Percentiles rank a stretch among this genome's conserved stretches.
Conservation (phyloP, 1,140 invertebrate species). For the Drosophila sproati region DNA sequence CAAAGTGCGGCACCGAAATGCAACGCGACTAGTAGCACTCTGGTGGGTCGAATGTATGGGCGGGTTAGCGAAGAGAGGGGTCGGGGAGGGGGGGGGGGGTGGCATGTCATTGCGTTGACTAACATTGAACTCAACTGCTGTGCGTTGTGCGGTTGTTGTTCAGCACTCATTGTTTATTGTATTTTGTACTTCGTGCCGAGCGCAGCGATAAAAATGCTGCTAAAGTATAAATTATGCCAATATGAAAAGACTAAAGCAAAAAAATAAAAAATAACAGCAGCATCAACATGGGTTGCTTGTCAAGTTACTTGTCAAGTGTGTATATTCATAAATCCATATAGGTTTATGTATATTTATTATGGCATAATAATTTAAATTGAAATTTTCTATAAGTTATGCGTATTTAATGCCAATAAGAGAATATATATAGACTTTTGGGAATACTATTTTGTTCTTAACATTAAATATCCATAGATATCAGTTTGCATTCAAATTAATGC, state of each 20-base stretch:
- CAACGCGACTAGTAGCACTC: slow-evolving; percentile 24
- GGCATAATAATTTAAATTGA: too few species aligned
- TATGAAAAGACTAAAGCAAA: slow-evolving; percentile 61
- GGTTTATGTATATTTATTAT: too few species aligned
- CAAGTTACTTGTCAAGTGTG: not conserved
- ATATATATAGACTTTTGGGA: too few species aligned
- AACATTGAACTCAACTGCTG: slow-evolving; percentile 68
- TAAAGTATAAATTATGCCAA: slow-evolving; percentile 81
- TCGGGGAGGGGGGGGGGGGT: not conserved
- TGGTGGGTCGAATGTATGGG: not conserved
- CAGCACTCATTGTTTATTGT: slow-evolving; percentile 70
- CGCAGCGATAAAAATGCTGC: slow-evolving; percentile 81
- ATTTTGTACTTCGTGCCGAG: slow-evolving; percentile 70
- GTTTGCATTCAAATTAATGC: too few species aligned
- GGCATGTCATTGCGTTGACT: slow-evolving; percentile 38
- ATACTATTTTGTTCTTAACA: too few species aligned
- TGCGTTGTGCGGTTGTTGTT: slow-evolving; percentile 43
- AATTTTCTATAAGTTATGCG: too few species aligned
- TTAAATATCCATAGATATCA: too few species aligned
- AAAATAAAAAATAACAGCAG: slow-evolving; percentile 4
- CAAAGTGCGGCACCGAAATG: slow-evolving; percentile 35
- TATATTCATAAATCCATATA: too few species aligned
- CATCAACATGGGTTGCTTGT: slow-evolving; percentile 18
- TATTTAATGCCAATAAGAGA: too few species aligned
- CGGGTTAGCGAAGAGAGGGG: too few species aligned